These are phyloP conservation scores for Triplophysa tibetana DNA, from an alignment of 2,113 vertebrate genomes.

Conservation along the genomic window DNA sequence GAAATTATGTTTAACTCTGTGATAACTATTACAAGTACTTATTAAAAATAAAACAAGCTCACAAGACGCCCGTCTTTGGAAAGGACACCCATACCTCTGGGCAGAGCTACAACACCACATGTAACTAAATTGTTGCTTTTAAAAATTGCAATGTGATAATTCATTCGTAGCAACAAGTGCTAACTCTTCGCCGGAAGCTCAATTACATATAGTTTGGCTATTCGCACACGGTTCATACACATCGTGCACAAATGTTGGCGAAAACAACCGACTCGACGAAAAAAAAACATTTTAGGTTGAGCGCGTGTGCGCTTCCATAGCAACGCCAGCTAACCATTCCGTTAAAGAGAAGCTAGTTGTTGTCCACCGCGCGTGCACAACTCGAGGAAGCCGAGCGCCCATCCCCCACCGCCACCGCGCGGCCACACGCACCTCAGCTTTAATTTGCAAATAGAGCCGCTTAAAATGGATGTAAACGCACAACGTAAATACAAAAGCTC, in stretches of 20 bases:
- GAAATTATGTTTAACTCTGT: too few relatives aligned
- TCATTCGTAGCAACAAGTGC: background rate
- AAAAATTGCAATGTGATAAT: background rate
- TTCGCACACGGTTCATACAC: background rate
- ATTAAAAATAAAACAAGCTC: too few relatives aligned
- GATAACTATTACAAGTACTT: too few relatives aligned
- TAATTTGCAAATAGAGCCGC: background rate
- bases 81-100: too few relatives aligned
- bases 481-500: background rate
- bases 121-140: background rate
- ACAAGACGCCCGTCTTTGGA: too few relatives aligned
- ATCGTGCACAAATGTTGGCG: background rate
- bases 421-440: conserved; percentile 5
- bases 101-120: too few relatives aligned
- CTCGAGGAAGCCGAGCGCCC: conserved; percentile 10
- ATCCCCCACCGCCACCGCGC: conserved; percentile 36
- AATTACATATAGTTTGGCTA: background rate
- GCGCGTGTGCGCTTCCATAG: conserved; percentile 2
- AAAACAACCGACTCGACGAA: background rate
- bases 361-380: conserved; percentile 16
- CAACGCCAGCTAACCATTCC: conserved; percentile 12
- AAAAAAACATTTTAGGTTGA: conserved; percentile 9
- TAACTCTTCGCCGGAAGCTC: conserved; percentile 9
- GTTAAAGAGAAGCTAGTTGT: conserved; percentile 20
- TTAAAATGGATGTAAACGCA: background rate